These are phyloP conservation scores for Drosophila sp. DNA, from an alignment of 1,140 invertebrate genomes.

Conservation along the genomic window DNA sequence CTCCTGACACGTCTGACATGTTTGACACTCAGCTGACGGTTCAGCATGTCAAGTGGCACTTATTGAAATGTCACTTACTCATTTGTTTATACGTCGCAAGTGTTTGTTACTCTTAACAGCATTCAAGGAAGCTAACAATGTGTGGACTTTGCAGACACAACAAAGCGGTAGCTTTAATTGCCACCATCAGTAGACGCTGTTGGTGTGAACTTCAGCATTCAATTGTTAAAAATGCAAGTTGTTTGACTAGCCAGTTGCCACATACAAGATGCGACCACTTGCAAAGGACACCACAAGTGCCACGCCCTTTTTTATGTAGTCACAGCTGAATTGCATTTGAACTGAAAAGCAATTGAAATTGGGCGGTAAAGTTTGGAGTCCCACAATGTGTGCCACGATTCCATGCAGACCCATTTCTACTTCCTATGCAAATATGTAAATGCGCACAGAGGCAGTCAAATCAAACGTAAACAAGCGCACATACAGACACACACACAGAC, in stretches of 20 bases:
- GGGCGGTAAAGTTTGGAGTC: conserved; percentile 26
- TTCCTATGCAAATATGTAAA: conserved; percentile 55
- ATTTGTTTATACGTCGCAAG: conserved; percentile 55
- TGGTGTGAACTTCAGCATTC: not conserved
- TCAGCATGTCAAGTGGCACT: conserved; percentile 56
- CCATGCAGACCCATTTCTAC: conserved; percentile 31
- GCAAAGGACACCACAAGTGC: conserved; percentile 33
- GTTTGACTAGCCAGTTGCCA: conserved; percentile 25
- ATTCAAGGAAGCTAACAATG: conserved; percentile 40
- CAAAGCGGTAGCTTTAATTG: conserved; percentile 55
- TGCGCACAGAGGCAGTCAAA: conserved; percentile 24
- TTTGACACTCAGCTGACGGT: conserved; percentile 5
- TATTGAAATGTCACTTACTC: conserved; percentile 76
- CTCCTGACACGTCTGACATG: conserved; percentile 1
- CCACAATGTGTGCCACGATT: not conserved
- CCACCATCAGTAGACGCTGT: not conserved
- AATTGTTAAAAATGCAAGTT: conserved; percentile 32
- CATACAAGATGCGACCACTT: not conserved
- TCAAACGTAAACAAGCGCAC: conserved; percentile 30
- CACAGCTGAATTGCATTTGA: conserved; percentile 33
- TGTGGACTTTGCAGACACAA: not conserved
- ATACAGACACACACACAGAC: conserved; percentile 1
- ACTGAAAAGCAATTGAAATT: conserved; percentile 12
- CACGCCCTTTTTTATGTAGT: conserved; percentile 5
- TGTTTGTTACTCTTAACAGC: conserved; percentile 9